Conservation (phyloP, 2,113 vertebrate species). For the Glaucomys volans region DNA sequence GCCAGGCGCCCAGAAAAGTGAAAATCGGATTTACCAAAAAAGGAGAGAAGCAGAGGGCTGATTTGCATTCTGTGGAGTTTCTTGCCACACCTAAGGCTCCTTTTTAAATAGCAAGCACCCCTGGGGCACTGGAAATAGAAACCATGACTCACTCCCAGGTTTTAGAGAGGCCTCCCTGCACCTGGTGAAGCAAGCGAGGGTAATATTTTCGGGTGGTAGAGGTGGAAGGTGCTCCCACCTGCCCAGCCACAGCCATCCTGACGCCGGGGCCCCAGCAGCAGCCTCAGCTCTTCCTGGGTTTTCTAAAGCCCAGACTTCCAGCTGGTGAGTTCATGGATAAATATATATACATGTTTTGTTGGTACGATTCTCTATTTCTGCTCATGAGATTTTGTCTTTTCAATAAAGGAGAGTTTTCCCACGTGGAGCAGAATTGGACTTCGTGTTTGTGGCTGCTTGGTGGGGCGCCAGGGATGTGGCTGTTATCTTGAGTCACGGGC, state of each 20-base stretch:
- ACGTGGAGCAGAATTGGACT: background rate
- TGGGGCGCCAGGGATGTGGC: fast-evolving
- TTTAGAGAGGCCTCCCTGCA: background rate
- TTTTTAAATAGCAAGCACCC: background rate
- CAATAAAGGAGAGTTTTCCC: background rate
- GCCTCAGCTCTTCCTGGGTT: background rate
- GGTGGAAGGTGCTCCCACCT: background rate
- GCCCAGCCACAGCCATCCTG: fast-evolving
- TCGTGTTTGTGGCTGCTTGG: background rate
- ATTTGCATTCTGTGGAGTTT: background rate
- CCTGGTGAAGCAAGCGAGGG: fast-evolving
- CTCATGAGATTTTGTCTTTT: conserved; percentile 48
- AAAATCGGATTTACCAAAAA: background rate
- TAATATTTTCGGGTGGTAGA: background rate
- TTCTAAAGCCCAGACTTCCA: background rate
- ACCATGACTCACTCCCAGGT: background rate
- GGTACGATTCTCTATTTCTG: conserved; percentile 56
- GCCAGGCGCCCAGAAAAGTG: background rate
- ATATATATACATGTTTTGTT: background rate
- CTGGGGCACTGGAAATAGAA: background rate
- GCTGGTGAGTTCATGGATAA: background rate
- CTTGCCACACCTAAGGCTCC: background rate
- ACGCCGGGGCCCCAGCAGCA: background rate
- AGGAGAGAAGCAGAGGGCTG: background rate
- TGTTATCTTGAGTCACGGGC: background rate